phyloP scores from a whole-genome alignment of 2,113 vertebrate genomes.

The Chascanopsetta lugubris region DNA sequence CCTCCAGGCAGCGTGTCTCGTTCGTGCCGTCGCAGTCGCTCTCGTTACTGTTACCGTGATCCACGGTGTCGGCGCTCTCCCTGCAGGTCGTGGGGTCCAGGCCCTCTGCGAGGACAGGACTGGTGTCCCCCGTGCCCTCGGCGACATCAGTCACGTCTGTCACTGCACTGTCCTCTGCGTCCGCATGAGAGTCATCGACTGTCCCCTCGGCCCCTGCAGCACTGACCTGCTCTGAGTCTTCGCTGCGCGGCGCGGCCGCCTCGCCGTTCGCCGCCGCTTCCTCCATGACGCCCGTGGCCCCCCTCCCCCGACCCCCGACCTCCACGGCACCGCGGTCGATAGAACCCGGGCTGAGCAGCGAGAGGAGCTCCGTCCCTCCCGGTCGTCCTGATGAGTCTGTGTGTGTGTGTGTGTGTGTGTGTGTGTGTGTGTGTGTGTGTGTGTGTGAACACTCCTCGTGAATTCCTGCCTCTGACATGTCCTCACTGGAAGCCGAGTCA shows the following conservation, averaged over 20 bases:
- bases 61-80: not conserved
- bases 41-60: constrained; percentile 4
- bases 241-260: constrained; percentile 12
- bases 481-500: constrained; percentile 62
- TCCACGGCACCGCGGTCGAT: constrained; percentile 26
- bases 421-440: constrained; percentile 15
- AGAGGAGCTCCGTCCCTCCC: constrained; percentile 23
- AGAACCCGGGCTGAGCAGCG: constrained; percentile 2
- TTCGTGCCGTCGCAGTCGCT: constrained; percentile 45
- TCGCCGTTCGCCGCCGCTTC: constrained; percentile 2
- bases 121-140: too few relatives aligned
- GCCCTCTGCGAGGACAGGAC: too few relatives aligned
- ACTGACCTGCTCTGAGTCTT: constrained; percentile 14
- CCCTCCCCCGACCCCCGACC: too few relatives aligned
- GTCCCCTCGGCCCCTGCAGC: constrained; percentile 4
- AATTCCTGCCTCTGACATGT: constrained; percentile 71
- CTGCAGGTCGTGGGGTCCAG: not conserved
- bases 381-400: constrained; percentile 24
- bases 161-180: not conserved
- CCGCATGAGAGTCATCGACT: not conserved
- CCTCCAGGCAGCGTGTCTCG: constrained; percentile 66
- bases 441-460: constrained; percentile 48
- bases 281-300: constrained; percentile 4
- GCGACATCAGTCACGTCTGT: not conserved
- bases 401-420: constrained; percentile 7